Conservation (phyloP, 2,797 vertebrate species). For the Scolopax rusticola region DNA sequence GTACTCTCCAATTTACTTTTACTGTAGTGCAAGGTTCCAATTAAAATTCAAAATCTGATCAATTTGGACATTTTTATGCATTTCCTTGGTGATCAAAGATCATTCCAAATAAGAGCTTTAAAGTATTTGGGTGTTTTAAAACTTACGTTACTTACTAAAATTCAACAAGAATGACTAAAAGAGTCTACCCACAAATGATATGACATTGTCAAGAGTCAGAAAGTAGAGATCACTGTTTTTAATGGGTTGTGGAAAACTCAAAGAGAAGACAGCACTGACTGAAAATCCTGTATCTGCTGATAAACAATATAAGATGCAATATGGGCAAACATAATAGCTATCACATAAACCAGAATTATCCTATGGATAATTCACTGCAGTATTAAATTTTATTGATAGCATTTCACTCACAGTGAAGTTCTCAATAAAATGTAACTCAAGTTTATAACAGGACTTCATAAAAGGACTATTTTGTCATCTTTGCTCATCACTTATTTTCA, state of each 20-base stretch:
- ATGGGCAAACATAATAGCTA: neutral
- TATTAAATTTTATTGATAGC: constrained; percentile 20
- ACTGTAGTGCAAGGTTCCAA: neutral
- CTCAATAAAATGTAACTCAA: neutral
- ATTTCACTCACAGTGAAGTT: neutral
- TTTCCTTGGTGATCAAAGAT: neutral
- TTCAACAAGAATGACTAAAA: neutral
- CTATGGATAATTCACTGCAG: neutral
- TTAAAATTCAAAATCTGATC: neutral
- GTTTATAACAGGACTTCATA: neutral
- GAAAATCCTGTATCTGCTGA: neutral
- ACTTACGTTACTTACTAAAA: neutral
- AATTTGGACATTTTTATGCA: neutral
- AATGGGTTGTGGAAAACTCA: neutral
- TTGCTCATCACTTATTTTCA: neutral
- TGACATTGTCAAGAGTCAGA: neutral
- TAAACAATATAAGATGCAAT: neutral
- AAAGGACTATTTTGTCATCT: neutral
- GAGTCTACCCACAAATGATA: neutral
- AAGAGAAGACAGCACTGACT: neutral
- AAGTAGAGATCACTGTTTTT: neutral
- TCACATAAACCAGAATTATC: neutral
- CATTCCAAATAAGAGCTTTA: neutral
- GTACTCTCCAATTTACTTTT: neutral
- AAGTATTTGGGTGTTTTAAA: neutral